phyloP scores from a whole-genome alignment of 2,113 vertebrate genomes.

The Pangasianodon gigas region DNA sequence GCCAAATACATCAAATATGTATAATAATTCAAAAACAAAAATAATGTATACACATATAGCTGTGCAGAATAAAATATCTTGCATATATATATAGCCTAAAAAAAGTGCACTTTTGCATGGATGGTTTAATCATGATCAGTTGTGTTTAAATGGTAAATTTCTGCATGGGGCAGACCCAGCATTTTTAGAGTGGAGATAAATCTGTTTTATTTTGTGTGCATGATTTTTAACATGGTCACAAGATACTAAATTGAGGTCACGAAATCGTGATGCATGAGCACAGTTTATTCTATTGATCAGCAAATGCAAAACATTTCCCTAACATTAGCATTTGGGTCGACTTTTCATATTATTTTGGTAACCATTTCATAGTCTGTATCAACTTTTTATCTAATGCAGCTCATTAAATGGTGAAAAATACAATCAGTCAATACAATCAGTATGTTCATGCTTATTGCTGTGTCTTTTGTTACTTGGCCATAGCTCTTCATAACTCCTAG shows the following conservation, averaged over 20 bases:
- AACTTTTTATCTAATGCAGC: background rate
- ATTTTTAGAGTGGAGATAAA: no score
- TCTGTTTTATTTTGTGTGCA: background rate
- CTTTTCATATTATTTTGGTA: no score
- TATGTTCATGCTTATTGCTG: background rate
- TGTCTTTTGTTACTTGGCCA: no score
- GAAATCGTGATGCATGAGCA: no score
- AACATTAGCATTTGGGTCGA: background rate
- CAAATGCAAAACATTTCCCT: background rate
- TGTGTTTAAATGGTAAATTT: no score
- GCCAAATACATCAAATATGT: background rate
- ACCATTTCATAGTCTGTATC: background rate
- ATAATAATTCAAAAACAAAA: background rate
- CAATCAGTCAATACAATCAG: background rate
- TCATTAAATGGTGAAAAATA: background rate
- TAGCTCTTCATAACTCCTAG: background rate
- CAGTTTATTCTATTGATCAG: no score
- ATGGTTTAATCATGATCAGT: background rate
- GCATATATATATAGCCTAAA: background rate
- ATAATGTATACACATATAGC: background rate
- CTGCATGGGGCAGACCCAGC: no score
- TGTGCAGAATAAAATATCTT: background rate
- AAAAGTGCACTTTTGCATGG: background rate
- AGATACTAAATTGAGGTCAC: no score
- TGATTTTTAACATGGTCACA: background rate